Conservation (phyloP, 2,888 invertebrate species). For the Noctua fimbriata region DNA sequence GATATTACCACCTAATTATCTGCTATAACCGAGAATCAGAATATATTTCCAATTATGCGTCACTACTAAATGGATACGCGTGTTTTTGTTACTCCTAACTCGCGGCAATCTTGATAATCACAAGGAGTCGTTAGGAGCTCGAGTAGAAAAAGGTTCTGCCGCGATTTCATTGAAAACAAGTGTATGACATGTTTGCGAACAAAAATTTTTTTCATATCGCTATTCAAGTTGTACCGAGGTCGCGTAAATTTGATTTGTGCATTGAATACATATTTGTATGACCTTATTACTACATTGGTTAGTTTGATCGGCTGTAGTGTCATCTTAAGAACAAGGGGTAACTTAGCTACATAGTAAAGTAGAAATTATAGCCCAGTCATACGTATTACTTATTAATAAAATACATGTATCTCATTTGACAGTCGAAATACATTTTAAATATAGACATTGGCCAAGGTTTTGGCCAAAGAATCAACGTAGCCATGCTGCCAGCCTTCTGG, state of each 20-base stretch:
- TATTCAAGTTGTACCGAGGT: not conserved
- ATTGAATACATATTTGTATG: not conserved
- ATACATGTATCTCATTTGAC: not conserved
- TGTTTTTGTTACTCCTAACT: constrained; percentile 55
- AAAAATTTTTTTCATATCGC: not conserved
- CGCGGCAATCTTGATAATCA: constrained; percentile 43
- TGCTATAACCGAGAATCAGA: constrained; percentile 74
- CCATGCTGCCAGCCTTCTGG: not conserved
- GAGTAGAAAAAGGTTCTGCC: constrained; percentile 13
- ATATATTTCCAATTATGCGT: constrained; percentile 74
- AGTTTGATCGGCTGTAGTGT: not conserved
- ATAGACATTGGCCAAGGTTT: no score
- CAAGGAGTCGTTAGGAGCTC: constrained; percentile 9
- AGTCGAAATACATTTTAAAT: not conserved
- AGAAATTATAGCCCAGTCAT: not conserved
- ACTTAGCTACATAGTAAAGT: not conserved
- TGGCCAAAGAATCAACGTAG: not conserved
- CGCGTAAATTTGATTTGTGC: not conserved
- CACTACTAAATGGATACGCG: constrained; percentile 69
- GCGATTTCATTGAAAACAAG: constrained; percentile 10
- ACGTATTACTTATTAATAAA: not conserved
- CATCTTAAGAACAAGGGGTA: not conserved
- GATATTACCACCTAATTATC: constrained; percentile 82
- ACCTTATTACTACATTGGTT: not conserved
- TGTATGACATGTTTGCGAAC: not conserved